A percentile compares a stretch with the other conserved stretches of the same genome.
phyloP scores from a whole-genome alignment of 1,140 invertebrate genomes.

The Doryteuthis pealeii region DNA sequence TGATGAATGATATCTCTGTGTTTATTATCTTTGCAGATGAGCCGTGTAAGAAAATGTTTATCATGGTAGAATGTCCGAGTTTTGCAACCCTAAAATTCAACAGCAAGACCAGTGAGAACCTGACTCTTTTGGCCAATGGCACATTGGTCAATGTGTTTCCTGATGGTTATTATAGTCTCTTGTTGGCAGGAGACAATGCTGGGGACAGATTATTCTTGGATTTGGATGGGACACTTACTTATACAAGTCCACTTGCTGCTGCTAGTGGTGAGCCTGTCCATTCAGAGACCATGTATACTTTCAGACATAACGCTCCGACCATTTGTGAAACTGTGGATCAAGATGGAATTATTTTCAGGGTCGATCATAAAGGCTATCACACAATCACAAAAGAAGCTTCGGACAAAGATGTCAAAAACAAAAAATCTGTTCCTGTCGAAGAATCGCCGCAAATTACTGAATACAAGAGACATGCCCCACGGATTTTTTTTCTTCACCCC shows the following conservation, averaged over 20 bases:
- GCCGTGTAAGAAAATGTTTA: not conserved
- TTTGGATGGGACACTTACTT: conserved; percentile 35
- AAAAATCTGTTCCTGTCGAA: not conserved
- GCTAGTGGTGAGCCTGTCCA: not conserved
- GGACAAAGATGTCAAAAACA: not conserved
- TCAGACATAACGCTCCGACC: conserved; percentile 53
- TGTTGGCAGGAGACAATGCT: conserved; percentile 35
- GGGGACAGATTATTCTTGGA: conserved; percentile 52
- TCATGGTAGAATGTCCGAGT: conserved; percentile 56
- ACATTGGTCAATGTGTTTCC: conserved; percentile 52
- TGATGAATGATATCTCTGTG: not conserved
- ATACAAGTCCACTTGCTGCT: not conserved
- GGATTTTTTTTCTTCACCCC: conserved; percentile 56
- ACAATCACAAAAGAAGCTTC: conserved; percentile 16
- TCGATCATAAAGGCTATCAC: conserved; percentile 51
- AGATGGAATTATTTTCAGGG: conserved; percentile 54
- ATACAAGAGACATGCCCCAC: conserved; percentile 53
- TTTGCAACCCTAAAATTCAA: conserved; percentile 60
- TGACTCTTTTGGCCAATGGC: conserved; percentile 55
- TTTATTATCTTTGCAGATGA: too few relatives aligned
- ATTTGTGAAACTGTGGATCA: conserved; percentile 54
- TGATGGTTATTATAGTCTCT: conserved; percentile 55
- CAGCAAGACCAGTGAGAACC: conserved; percentile 49
- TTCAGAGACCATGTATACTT: conserved; percentile 18
- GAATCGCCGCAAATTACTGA: not conserved